A percentile compares a stretch with the other conserved stretches of the same genome.
Conservation (phyloP, 2,888 invertebrate species). For the Phalera bucephala region DNA sequence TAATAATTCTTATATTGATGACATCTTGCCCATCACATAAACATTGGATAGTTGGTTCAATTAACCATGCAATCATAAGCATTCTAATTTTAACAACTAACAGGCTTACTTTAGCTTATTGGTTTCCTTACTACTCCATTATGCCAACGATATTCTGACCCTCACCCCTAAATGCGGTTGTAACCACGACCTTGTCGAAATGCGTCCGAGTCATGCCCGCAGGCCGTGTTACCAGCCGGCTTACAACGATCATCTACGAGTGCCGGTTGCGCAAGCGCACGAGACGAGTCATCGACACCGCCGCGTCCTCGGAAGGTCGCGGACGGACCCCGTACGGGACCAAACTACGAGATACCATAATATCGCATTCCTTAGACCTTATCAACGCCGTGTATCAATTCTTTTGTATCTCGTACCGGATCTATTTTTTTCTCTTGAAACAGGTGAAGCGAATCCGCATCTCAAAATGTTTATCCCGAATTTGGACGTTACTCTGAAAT, state of each 20-base stretch:
- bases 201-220: neutral
- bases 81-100: too few species aligned
- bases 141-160: constrained; percentile 7
- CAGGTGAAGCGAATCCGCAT: neutral
- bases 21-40: too few species aligned
- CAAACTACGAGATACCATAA: constrained; percentile 30
- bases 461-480: neutral
- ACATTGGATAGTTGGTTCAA: too few species aligned
- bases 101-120: too few species aligned
- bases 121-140: too few species aligned
- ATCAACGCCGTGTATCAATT: constrained; percentile 41
- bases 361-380: constrained; percentile 32
- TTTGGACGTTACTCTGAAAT: neutral
- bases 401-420: constrained; percentile 46
- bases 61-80: too few species aligned
- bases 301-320: constrained; percentile 62
- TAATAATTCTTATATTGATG: too few species aligned
- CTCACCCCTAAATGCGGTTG: constrained; percentile 8
- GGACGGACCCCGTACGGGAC: constrained; percentile 41
- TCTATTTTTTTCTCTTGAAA: constrained; percentile 39
- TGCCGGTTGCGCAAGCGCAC: constrained; percentile 44
- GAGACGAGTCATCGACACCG: constrained; percentile 58
- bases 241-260: constrained; percentile 27
- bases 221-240: neutral
- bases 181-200: neutral